phyloP scores from a whole-genome alignment of 2,888 invertebrate species.

The Phymatocera aterrima region DNA sequence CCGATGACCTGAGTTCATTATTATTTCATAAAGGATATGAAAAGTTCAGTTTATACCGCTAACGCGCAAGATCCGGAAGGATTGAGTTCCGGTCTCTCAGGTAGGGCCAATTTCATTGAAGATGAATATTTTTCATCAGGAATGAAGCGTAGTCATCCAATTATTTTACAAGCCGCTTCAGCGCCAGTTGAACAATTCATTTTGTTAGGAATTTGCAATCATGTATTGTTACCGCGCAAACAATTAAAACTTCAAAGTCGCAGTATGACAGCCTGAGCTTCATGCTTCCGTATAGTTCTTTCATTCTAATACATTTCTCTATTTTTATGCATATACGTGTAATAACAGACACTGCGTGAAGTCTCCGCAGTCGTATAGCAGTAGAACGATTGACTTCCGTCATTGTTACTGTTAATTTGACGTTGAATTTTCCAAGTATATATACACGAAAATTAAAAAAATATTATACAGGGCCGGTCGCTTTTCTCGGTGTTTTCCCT shows the following conservation, averaged over 20 bases:
- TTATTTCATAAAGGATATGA: neutral
- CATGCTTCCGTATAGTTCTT: too few species aligned
- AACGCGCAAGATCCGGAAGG: neutral
- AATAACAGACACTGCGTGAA: too few species aligned
- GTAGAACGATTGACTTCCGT: too few species aligned
- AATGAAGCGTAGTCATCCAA: neutral
- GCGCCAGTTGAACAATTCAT: neutral
- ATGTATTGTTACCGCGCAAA: neutral
- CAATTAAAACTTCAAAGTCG: conserved; percentile 18
- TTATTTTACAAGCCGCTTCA: neutral
- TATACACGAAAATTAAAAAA: too few species aligned
- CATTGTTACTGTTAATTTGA: too few species aligned
- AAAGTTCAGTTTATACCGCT: neutral
- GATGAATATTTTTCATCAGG: neutral
- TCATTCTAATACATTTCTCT: too few species aligned
- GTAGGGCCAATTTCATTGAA: neutral
- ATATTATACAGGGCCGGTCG: too few species aligned
- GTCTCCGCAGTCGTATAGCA: too few species aligned
- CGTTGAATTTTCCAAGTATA: too few species aligned
- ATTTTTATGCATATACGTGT: too few species aligned
- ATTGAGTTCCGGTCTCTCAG: neutral
- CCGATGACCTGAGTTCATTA: neutral
- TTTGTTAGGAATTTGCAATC: neutral
- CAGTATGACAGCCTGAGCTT: neutral
- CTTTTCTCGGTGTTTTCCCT: neutral